Conservation (phyloP, 2,113 vertebrate genomes). For the Nyctibius bracteatus region DNA sequence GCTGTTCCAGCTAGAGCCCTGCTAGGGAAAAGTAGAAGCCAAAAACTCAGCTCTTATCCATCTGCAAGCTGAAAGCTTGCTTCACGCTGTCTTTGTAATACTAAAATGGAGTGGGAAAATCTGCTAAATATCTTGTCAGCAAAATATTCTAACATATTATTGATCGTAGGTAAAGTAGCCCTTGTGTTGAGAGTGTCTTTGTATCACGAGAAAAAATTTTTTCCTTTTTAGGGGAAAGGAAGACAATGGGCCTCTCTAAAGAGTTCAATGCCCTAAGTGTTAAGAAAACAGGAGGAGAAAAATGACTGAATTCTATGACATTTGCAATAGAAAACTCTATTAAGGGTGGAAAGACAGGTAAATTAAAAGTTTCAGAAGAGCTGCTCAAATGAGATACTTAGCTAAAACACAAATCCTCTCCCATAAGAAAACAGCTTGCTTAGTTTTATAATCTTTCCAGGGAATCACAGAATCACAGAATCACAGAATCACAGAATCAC, state of each 20-base stretch:
- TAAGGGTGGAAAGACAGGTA: not conserved
- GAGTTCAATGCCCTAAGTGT: not conserved
- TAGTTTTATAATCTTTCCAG: not conserved
- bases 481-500: no score
- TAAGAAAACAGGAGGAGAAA: not conserved
- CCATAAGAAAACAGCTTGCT: not conserved
- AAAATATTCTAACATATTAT: not conserved
- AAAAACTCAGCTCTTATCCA: not conserved
- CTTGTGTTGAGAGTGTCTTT: not conserved
- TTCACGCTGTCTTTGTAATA: not conserved
- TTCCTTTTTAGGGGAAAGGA: not conserved
- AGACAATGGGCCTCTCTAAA: not conserved
- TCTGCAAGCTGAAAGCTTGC: not conserved
- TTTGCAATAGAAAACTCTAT: not conserved
- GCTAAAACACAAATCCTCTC: not conserved
- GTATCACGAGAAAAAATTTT: not conserved
- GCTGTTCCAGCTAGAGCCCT: not conserved
- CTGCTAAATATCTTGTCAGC: not conserved
- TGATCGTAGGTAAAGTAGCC: not conserved
- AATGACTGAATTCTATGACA: not conserved
- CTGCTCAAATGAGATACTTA: not conserved
- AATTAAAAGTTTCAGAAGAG: not conserved
- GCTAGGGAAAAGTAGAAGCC: not conserved
- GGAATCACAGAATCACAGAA: no score
- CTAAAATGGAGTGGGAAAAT: not conserved